These are phyloP conservation scores for Melanaphis sacchari DNA, from an alignment of 1,140 invertebrate species.

Conservation along the genomic window DNA sequence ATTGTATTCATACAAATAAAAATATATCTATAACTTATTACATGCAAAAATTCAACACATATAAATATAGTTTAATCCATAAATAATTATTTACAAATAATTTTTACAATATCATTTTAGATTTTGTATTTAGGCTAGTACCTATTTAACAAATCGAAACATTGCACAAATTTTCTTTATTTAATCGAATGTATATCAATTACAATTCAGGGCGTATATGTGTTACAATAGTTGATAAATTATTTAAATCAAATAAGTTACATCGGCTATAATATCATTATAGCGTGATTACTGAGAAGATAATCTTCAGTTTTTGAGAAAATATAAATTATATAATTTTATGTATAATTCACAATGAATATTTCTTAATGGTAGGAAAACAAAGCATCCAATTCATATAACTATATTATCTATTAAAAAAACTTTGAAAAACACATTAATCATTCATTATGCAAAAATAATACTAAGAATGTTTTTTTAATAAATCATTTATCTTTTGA, in stretches of 20 bases:
- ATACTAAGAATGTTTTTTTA: slow-evolving; percentile 8
- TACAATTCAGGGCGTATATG: not conserved
- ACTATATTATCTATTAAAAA: not conserved
- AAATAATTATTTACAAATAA: too few species aligned
- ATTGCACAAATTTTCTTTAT: too few species aligned
- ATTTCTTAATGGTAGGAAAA: not conserved
- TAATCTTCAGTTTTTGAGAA: not conserved
- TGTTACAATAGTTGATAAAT: not conserved
- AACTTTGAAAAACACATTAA: not conserved
- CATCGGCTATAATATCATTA: not conserved
- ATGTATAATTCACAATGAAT: not conserved
- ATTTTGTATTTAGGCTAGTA: too few species aligned
- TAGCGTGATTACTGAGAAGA: not conserved
- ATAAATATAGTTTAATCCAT: too few species aligned
- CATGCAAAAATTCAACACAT: too few species aligned
- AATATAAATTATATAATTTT: not conserved
- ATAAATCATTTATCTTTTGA: not conserved
- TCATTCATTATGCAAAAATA: slow-evolving; percentile 34
- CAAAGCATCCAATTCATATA: not conserved
- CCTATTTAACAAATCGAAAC: too few species aligned
- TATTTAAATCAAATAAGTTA: not conserved
- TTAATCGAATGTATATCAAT: too few species aligned
- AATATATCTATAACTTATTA: too few species aligned
- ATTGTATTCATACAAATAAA: too few species aligned
- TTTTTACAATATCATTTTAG: too few species aligned